These are phyloP conservation scores for Fragum sueziense DNA, from an alignment of 2,888 invertebrate genomes.

Conservation along the genomic window DNA sequence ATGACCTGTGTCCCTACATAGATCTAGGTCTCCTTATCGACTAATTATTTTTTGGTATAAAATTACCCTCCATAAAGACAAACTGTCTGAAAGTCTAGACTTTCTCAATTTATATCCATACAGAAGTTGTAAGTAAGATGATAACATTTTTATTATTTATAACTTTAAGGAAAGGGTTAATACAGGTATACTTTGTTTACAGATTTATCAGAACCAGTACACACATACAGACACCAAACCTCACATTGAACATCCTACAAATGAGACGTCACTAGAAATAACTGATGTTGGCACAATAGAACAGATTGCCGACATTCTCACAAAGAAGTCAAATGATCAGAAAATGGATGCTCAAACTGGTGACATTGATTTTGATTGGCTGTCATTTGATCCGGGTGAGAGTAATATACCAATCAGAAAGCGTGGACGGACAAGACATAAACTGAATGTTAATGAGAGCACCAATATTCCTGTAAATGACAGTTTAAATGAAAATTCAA, in stretches of 20 bases:
- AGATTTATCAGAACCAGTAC: background rate
- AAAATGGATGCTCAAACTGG: background rate
- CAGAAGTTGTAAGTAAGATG: too few relatives aligned
- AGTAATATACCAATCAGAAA: constrained; percentile 60
- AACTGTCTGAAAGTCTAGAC: too few relatives aligned
- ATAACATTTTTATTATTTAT: too few relatives aligned
- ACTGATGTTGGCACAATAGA: constrained; percentile 14
- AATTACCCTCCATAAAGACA: too few relatives aligned
- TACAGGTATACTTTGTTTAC: background rate
- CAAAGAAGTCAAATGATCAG: background rate
- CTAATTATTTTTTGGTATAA: too few relatives aligned
- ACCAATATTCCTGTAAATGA: too few relatives aligned
- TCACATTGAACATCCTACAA: background rate
- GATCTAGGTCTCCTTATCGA: background rate
- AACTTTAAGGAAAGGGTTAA: too few relatives aligned
- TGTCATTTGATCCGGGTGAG: constrained; percentile 45
- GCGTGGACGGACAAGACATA: constrained; percentile 50
- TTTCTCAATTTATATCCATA: too few relatives aligned
- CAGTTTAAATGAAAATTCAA: background rate
- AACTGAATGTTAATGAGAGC: background rate
- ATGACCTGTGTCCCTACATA: background rate
- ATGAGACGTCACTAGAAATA: constrained; percentile 1
- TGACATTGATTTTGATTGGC: constrained; percentile 47
- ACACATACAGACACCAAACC: background rate
- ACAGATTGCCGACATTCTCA: constrained; percentile 1